Evolutionary conservation across 2,113 vertebrate genomes (phyloP), one percentile per base, ranked within the genome.

Genomic region (Sinocyclocheilus maitianheensis): DNA sequence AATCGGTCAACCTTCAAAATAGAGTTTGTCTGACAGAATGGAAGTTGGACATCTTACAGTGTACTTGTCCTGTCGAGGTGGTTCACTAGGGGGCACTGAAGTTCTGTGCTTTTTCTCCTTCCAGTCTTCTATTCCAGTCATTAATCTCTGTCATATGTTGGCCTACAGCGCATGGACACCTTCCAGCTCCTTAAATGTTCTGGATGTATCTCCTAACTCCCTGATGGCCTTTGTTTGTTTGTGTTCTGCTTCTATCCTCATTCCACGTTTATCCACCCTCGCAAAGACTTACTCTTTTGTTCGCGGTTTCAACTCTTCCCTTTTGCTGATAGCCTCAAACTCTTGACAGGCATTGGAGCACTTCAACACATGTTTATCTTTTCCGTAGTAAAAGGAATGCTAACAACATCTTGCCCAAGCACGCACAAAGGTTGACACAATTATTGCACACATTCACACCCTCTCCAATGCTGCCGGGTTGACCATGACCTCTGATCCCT

Each of bases 81-180:
- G 18, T 77, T 48, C 84, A 77, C 30, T n/a, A 85, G 87, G 84
- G 62, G 87, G 62, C 84, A 63, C 58, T 86, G 81, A 58, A 86
- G 55, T 11, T 60, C 58, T 81, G 55, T 53, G 13, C 16, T 51
- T 72, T 13, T 24, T 26, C 24, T 14, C 14, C 16, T 1, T 37
- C 20, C 10, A 34, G 6, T 53, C 22, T 5, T 67, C 30, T 58
- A 51, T 83, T 76, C 30, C 62, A 22, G 72, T 83, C 55, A 84
- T 88, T 85, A 87, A 87, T 89, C 87, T 87, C 77, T 14, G 77
- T 43, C 53, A 48, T 30, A 78, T 75, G 82, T 65, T 87, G 85
- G 86, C 85, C 87, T 81, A 53, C 75, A 65, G 81, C 46, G 74
- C 85, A 85, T 79, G 85, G 85, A 88, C 62, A 69, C 71, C 77